phyloP scores from a whole-genome alignment of 2,888 invertebrate genomes.

The Agapetus fuscipes region DNA sequence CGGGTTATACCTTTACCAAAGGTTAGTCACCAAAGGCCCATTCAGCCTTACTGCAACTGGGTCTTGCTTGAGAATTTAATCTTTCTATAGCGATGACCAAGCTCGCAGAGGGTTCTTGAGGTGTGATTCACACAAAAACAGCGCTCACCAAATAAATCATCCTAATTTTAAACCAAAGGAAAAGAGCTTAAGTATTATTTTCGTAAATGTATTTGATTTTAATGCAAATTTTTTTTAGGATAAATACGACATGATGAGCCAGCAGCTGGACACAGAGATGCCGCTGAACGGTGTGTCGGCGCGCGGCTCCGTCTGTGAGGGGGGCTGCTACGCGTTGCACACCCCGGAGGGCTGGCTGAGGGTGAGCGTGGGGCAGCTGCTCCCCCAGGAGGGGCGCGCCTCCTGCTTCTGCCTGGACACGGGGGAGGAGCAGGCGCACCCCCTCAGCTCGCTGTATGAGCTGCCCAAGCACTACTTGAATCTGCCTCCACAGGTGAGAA shows the following conservation, averaged over 20 bases:
- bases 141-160: too few species aligned
- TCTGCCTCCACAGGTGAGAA: slow-evolving; percentile 59
- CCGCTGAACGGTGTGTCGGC: slow-evolving; percentile 27
- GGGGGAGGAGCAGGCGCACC: slow-evolving; percentile 56
- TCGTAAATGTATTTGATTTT: background rate
- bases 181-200: background rate
- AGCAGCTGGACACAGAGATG: slow-evolving; percentile 43
- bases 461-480: slow-evolving; percentile 54
- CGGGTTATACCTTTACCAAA: too few species aligned
- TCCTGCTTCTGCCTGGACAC: slow-evolving; percentile 65
- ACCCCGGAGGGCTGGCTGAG: slow-evolving; percentile 42
- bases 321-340: slow-evolving; percentile 36
- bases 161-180: too few species aligned
- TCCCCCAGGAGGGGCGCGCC: slow-evolving; percentile 36
- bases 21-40: too few species aligned
- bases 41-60: too few species aligned
- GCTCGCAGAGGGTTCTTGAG: too few species aligned
- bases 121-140: too few species aligned
- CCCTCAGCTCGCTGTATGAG: slow-evolving; percentile 45
- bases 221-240: slow-evolving; percentile 28
- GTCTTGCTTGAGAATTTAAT: too few species aligned
- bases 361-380: slow-evolving; percentile 45
- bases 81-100: too few species aligned
- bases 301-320: slow-evolving; percentile 2
- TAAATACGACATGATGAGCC: slow-evolving; percentile 39